Conservation (phyloP, 1,140 invertebrate species). For the Tetranychus urticae region DNA sequence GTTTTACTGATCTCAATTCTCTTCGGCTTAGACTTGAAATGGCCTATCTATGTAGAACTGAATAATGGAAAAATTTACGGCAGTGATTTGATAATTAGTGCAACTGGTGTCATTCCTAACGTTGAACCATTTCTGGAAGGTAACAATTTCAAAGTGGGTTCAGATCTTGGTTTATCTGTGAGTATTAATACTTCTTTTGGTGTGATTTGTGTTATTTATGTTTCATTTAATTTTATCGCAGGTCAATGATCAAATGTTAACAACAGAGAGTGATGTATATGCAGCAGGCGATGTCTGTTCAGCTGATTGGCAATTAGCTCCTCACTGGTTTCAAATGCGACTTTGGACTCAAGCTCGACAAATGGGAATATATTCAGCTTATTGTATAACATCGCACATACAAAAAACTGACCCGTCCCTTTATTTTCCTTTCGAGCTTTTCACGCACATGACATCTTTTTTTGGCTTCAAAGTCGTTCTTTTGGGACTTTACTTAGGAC, state of each 20-base stretch:
- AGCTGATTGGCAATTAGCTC: slow-evolving; percentile 39
- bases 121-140: slow-evolving; percentile 18
- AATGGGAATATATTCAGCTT: slow-evolving; percentile 82
- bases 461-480: slow-evolving; percentile 77
- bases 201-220: neutral
- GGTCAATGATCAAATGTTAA: slow-evolving; percentile 67
- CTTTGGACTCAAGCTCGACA: slow-evolving; percentile 93
- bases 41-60: slow-evolving; percentile 45
- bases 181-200: neutral
- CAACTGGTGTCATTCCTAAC: slow-evolving; percentile 66
- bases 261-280: slow-evolving; percentile 49
- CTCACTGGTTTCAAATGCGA: slow-evolving; percentile 76
- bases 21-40: slow-evolving; percentile 18
- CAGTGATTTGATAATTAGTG: slow-evolving; percentile 82
- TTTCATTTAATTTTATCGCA: slow-evolving; percentile 11
- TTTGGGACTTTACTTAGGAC: slow-evolving; percentile 79
- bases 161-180: slow-evolving; percentile 31
- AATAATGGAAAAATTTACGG: slow-evolving; percentile 45
- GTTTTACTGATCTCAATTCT: neutral
- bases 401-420: neutral
- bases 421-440: slow-evolving; percentile 53
- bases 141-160: slow-evolving; percentile 29
- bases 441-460: slow-evolving; percentile 81
- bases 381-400: slow-evolving; percentile 23
- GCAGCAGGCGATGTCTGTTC: slow-evolving; percentile 83